phyloP scores from a whole-genome alignment of 2,113 vertebrate genomes.

The Pelecanus crispus region DNA sequence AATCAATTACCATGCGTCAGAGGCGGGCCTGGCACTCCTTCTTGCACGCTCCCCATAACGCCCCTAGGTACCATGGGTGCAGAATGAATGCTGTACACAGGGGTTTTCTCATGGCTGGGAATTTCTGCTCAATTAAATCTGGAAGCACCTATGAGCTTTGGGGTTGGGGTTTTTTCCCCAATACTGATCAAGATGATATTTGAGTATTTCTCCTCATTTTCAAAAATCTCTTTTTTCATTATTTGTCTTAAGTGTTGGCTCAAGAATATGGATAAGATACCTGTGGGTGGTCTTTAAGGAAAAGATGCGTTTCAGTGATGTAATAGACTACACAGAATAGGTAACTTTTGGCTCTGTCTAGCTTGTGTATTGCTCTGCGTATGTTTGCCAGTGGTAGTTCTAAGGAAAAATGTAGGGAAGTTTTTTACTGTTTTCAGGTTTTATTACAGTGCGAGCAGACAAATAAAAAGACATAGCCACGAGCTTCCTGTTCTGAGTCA shows the following conservation, averaged over 20 bases:
- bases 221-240: background rate
- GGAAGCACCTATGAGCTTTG: background rate
- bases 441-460: background rate
- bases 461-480: background rate
- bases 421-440: background rate
- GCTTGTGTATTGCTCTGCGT: background rate
- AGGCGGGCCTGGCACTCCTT: background rate
- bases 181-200: background rate
- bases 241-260: background rate
- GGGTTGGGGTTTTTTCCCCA: rapidly evolving
- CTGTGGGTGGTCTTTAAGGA: background rate
- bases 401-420: background rate
- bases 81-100: background rate
- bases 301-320: background rate
- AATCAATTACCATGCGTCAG: background rate
- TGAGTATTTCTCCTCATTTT: background rate
- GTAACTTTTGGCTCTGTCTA: background rate
- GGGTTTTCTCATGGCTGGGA: background rate
- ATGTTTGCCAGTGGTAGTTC: background rate
- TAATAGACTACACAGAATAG: background rate
- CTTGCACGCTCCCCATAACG: background rate
- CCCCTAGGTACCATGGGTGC: background rate
- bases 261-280: background rate
- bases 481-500: background rate
- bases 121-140: background rate